phyloP scores from a whole-genome alignment of 2,113 vertebrate species.

The Piliocolobus tephrosceles region DNA sequence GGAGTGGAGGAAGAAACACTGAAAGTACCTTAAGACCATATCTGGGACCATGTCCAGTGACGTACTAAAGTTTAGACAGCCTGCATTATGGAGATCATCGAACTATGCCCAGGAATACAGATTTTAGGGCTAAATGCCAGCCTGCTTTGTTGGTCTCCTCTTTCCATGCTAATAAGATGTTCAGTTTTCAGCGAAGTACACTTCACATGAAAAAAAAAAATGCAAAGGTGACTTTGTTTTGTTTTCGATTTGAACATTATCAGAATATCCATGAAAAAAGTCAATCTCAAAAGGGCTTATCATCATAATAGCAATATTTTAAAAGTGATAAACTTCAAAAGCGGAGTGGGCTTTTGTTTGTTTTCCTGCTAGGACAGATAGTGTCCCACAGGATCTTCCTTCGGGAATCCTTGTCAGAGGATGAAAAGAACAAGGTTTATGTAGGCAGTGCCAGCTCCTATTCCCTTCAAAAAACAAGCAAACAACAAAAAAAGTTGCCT shows the following conservation, averaged over 20 bases:
- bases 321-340: constrained; percentile 82
- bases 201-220: background rate
- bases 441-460: constrained; percentile 69
- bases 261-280: constrained; percentile 68
- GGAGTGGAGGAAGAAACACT: background rate
- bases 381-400: constrained; percentile 81
- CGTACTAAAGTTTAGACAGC: background rate
- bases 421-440: constrained; percentile 80
- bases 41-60: background rate
- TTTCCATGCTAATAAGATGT: background rate
- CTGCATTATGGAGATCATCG: background rate
- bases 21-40: too few species aligned
- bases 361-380: constrained; percentile 77
- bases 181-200: constrained; percentile 30
- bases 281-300: constrained; percentile 72
- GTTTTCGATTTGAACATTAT: constrained; percentile 69
- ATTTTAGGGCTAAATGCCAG: background rate
- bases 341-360: constrained; percentile 71
- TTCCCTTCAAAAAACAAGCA: constrained; percentile 53
- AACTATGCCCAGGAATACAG: background rate
- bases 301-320: constrained; percentile 76
- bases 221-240: constrained; percentile 58
- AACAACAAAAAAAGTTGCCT: background rate
- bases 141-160: background rate
- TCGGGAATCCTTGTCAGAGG: constrained; percentile 83